Evolutionary conservation across 2,888 invertebrate species (phyloP), one percentile per base, ranked within the genome.

Genomic region (Cryptus viduatorius): DNA sequence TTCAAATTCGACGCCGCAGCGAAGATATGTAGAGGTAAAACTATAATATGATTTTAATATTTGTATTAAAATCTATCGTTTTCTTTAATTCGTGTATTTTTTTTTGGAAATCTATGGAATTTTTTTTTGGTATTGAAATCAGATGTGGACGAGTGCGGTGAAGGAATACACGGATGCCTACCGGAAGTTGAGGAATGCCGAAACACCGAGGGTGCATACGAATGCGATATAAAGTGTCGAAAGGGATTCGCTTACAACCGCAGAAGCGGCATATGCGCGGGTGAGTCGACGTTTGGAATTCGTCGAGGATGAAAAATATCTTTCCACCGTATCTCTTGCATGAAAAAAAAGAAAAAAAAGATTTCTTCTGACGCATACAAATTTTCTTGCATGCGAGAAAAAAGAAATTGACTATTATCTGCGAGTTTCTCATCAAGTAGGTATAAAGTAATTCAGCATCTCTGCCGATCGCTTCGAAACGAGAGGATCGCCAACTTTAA

Each of bases 111-210:
- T n/a, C n/a, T n/a, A n/a, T n/a, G n/a, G n/a, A n/a, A n/a, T n/a
- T n/a, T n/a, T n/a, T n/a, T n/a, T n/a, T n/a, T n/a, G n/a, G n/a
- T n/a, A n/a, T n/a, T n/a, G n/a, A n/a, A n/a, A n/a, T n/a, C n/a
- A n/a, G 98, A 97, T 94, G 96, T 97, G 89, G 96, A 97, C 92
- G 98, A 98, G 93, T 98, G 98, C 89, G 94, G 94, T 1, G 94
- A 95, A 72, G 95, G 95, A 56, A 94, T 95, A 79, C 94, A 96
- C 76, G 94, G 95, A 84, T 96, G 96, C 78, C 94, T 94, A 0
- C 93, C 94, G 29, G 95, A 95, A 37, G 87, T 85, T 24, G 94
- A 95, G 83, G 89, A 90, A 16, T 90, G 89, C 75, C 89, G 91
- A 78, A 95, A 95, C 86, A 92, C 91, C 12, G 92, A 94, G 14